These are phyloP conservation scores for Copsychus sechellarum DNA, from an alignment of 2,113 vertebrate genomes.

Conservation along the genomic window DNA sequence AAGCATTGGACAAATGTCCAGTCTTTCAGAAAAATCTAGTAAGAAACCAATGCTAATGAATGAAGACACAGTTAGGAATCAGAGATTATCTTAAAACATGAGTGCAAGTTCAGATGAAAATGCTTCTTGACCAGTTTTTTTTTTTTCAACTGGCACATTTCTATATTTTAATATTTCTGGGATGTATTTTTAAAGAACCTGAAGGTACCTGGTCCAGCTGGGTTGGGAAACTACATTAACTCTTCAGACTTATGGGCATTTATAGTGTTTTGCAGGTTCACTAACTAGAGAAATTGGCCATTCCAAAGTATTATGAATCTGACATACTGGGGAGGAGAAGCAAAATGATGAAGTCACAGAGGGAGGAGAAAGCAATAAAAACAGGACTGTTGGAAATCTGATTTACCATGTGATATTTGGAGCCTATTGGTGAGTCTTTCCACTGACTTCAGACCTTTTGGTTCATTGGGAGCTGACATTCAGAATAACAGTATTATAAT, in stretches of 20 bases:
- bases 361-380: background rate
- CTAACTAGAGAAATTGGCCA: background rate
- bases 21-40: background rate
- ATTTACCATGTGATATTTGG: background rate
- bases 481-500: constrained; percentile 1
- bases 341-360: background rate
- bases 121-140: background rate
- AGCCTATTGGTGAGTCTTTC: background rate
- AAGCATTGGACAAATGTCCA: background rate
- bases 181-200: background rate
- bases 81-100: background rate
- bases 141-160: background rate
- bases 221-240: background rate
- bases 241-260: background rate
- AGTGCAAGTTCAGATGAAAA: background rate
- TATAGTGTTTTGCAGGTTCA: background rate
- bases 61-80: background rate
- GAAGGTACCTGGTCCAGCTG: background rate
- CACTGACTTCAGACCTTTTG: constrained; percentile 1
- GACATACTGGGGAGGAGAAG: background rate
- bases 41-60: background rate
- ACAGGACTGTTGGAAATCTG: background rate
- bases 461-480: constrained; percentile 35
- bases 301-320: background rate
- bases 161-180: background rate